phyloP scores from a whole-genome alignment of 2,113 vertebrate species.

The Ochotona curzoniae region DNA sequence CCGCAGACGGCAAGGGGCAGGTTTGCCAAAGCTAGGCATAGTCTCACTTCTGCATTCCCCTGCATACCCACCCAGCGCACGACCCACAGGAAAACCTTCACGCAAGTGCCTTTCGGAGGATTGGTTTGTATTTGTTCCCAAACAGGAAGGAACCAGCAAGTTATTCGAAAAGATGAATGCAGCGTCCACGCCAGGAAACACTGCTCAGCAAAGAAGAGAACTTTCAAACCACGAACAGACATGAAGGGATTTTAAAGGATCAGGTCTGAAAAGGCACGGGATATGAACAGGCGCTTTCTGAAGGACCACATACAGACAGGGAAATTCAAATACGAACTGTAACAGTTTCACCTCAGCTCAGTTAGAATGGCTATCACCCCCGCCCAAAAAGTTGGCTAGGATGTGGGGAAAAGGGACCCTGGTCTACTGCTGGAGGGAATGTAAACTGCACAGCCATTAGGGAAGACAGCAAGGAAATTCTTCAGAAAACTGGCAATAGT shows the following conservation, averaged over 20 bases:
- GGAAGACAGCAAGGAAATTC: too few relatives aligned
- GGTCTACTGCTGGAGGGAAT: too few relatives aligned
- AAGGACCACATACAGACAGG: too few relatives aligned
- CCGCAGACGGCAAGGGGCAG: not conserved
- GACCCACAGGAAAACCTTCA: not conserved
- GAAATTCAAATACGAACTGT: too few relatives aligned
- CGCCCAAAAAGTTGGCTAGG: too few relatives aligned
- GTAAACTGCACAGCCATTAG: too few relatives aligned
- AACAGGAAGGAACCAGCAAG: not conserved
- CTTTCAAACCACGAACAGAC: not conserved
- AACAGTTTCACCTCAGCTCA: too few relatives aligned
- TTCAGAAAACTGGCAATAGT: too few relatives aligned
- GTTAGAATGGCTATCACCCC: too few relatives aligned
- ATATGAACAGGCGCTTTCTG: too few relatives aligned
- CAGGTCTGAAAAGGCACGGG: not conserved
- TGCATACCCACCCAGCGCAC: not conserved
- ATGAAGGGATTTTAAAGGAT: not conserved
- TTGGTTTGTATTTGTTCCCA: not conserved
- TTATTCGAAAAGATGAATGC: not conserved
- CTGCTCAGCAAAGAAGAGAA: not conserved
- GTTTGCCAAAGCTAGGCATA: not conserved
- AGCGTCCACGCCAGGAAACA: not conserved
- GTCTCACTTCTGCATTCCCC: not conserved
- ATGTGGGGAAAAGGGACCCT: too few relatives aligned
- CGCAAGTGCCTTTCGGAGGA: not conserved